A percentile compares a stretch with the other conserved stretches of the same genome.
These are phyloP conservation scores for Heliornis fulica DNA, from an alignment of 2,113 vertebrate species.

Conservation along the genomic window DNA sequence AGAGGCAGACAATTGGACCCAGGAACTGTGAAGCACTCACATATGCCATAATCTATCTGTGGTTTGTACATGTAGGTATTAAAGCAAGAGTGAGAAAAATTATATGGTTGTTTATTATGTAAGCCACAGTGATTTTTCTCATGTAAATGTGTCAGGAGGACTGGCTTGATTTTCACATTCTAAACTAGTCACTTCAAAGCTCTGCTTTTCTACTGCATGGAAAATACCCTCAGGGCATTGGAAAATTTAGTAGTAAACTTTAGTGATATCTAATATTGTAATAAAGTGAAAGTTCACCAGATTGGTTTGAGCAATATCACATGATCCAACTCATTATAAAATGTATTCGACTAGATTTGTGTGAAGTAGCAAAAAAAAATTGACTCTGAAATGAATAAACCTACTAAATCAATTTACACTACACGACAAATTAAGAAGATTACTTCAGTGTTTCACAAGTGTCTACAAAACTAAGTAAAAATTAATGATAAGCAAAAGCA, in stretches of 20 bases:
- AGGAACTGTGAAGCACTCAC: neutral
- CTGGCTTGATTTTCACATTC: neutral
- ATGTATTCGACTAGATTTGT: neutral
- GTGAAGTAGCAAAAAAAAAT: neutral
- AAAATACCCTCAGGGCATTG: neutral
- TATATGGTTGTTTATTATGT: neutral
- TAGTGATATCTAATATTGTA: neutral
- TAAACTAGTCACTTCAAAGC: neutral
- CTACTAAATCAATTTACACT: neutral
- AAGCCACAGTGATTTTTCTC: neutral
- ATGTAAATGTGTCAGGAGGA: neutral
- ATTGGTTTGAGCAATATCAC: neutral
- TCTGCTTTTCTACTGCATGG: neutral
- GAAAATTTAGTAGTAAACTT: neutral
- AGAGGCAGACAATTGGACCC: neutral
- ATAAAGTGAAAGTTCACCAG: neutral
- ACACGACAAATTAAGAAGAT: slow-evolving; percentile 30
- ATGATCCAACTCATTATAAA: neutral
- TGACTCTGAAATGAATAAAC: neutral
- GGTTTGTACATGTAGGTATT: neutral
- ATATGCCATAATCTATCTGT: neutral
- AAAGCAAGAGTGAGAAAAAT: neutral
- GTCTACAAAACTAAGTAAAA: slow-evolving; percentile 25
- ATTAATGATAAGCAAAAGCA: slow-evolving; percentile 3
- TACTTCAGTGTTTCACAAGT: neutral